Evolutionary conservation across 2,797 vertebrate genomes (phyloP).

Genomic region (Dromococcyx pavoninus): DNA sequence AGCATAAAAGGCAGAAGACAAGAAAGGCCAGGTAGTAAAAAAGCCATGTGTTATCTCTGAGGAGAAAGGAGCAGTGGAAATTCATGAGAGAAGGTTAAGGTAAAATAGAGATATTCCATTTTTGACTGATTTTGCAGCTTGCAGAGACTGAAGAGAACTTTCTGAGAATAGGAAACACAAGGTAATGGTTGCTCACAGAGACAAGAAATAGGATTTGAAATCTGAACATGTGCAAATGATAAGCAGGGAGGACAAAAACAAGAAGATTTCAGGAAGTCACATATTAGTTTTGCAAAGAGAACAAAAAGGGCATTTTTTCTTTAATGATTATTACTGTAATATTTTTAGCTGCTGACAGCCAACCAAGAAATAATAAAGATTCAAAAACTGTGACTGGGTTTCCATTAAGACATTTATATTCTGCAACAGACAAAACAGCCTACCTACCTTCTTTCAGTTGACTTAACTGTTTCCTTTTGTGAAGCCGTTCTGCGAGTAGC

Average conservation of each 20-base stretch:
- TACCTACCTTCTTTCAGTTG: slow-evolving; percentile 84
- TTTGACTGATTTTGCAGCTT: background rate
- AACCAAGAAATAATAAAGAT: background rate
- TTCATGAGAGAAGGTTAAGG: background rate
- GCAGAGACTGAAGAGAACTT: background rate
- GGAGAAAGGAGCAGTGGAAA: background rate
- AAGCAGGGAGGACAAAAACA: background rate
- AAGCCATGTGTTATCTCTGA: background rate
- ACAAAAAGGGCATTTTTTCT: background rate
- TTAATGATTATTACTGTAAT: background rate
- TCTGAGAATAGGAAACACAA: background rate
- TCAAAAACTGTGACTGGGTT: background rate
- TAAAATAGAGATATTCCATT: background rate
- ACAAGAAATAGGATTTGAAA: background rate
- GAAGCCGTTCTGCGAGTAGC: slow-evolving; percentile 93
- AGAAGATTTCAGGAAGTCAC: background rate
- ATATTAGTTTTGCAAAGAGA: background rate
- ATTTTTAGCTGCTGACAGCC: background rate
- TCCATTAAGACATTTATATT: background rate
- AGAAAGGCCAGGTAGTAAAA: background rate
- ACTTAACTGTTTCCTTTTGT: slow-evolving; percentile 85
- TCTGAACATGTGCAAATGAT: background rate
- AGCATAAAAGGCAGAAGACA: background rate
- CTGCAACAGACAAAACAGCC: background rate
- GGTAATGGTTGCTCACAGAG: background rate